phyloP scores from a whole-genome alignment of 1,140 invertebrate genomes.

The Sitodiplosis mosellana region DNA sequence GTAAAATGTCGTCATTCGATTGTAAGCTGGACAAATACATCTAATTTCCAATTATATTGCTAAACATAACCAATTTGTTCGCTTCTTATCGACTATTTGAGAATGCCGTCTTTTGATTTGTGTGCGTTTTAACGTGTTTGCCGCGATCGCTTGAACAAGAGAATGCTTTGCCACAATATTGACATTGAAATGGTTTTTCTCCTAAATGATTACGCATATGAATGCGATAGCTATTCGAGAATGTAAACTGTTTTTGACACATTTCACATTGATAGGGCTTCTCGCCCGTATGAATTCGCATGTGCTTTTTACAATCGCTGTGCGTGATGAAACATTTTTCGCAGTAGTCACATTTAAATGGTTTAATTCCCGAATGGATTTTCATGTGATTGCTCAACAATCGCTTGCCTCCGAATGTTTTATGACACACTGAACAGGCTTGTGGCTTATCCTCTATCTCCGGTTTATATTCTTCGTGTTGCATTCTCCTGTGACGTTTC shows the following conservation, averaged over 20 bases:
- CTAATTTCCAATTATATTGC: too few relatives aligned
- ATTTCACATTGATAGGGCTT: slow-evolving; percentile 22
- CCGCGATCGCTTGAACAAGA: slow-evolving; percentile 23
- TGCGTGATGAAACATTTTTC: background rate
- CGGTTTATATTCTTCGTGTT: too few relatives aligned
- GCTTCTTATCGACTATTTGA: too few relatives aligned
- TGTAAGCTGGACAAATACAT: too few relatives aligned
- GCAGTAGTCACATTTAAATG: background rate
- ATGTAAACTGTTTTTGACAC: slow-evolving; percentile 23
- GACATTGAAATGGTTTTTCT: slow-evolving; percentile 22
- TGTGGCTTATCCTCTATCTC: too few relatives aligned
- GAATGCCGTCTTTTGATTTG: background rate
- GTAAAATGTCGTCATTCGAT: too few relatives aligned
- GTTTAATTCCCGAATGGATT: background rate
- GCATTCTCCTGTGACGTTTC: too few relatives aligned
- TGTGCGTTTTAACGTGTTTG: slow-evolving; percentile 21
- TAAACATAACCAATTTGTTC: too few relatives aligned
- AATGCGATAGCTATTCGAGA: slow-evolving; percentile 24
- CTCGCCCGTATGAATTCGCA: slow-evolving; percentile 8
- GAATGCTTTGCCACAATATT: slow-evolving; percentile 22
- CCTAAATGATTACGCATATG: slow-evolving; percentile 25
- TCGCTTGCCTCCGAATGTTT: background rate
- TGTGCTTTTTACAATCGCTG: background rate
- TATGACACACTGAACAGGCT: background rate
- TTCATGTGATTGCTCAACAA: background rate